Evolutionary conservation across 2,888 invertebrate species (phyloP).

Genomic region (Cactoblastis cactorum): DNA sequence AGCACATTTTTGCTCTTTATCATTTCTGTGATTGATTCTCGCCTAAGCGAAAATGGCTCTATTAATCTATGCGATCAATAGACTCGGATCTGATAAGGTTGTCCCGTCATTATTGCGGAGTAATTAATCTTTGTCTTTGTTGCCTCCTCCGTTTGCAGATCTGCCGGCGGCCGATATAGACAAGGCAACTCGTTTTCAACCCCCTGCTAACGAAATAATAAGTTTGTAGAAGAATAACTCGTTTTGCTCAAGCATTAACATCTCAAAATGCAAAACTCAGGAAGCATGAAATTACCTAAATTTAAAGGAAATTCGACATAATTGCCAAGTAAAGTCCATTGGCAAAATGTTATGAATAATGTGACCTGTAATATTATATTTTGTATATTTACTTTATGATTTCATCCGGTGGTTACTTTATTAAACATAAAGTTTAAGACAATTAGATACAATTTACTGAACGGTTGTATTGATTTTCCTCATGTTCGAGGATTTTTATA

Average conservation of each 20-base stretch:
- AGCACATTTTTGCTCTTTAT: background rate
- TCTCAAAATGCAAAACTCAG: background rate
- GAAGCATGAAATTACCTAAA: background rate
- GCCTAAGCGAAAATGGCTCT: constrained; percentile 39
- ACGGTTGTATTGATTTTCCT: background rate
- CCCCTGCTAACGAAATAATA: constrained; percentile 18
- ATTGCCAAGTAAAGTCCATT: no score
- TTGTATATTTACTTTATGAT: constrained; percentile 22
- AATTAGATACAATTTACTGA: constrained; percentile 8
- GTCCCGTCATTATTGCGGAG: constrained; percentile 57
- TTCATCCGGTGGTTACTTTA: constrained; percentile 21
- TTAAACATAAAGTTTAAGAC: constrained; percentile 18
- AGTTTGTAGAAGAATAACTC: background rate
- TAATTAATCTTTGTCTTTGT: constrained; percentile 70
- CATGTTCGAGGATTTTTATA: no score
- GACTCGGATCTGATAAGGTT: constrained; percentile 55
- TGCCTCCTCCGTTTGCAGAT: constrained; percentile 52
- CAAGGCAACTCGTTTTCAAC: constrained; percentile 35
- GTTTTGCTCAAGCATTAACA: background rate
- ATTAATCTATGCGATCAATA: constrained; percentile 53
- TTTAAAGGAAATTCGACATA: no score
- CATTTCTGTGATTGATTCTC: constrained; percentile 17
- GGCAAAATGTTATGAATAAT: background rate
- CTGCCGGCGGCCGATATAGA: constrained; percentile 39
- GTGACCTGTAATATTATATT: background rate